Conservation (phyloP, 2,888 invertebrate genomes). For the Euplagia quadripunctaria region DNA sequence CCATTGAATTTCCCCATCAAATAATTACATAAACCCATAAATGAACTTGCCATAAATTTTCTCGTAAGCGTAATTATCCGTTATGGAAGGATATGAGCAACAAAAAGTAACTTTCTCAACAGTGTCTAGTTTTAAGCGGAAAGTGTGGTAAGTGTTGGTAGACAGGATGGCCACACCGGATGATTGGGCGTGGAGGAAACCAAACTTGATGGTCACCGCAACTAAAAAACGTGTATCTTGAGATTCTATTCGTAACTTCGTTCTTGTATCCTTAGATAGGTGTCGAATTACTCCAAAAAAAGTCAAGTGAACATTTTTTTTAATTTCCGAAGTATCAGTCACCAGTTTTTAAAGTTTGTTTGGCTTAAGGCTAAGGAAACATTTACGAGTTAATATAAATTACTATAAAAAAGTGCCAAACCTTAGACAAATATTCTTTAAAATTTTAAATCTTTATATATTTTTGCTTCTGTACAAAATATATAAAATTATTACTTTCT, state of each 20-base stretch:
- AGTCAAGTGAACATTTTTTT: not conserved
- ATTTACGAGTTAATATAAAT: not conserved
- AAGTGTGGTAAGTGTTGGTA: slow-evolving; percentile 33
- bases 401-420: too few relatives aligned
- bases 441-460: too few relatives aligned
- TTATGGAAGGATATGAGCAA: slow-evolving; percentile 26
- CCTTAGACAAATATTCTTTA: too few relatives aligned
- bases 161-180: slow-evolving; percentile 47
- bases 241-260: not conserved
- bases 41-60: not conserved
- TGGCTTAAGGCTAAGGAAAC: not conserved
- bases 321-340: not conserved
- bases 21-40: not conserved
- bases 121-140: slow-evolving; percentile 42
- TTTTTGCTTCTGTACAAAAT: too few relatives aligned
- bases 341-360: not conserved
- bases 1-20: not conserved
- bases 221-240: slow-evolving; percentile 7
- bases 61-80: not conserved
- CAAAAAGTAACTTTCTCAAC: slow-evolving; percentile 37
- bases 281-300: not conserved
- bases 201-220: slow-evolving; percentile 33
- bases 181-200: slow-evolving; percentile 34
- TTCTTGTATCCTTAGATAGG: slow-evolving; percentile 2
- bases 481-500: too few relatives aligned